Evolutionary conservation across 2,113 vertebrate genomes (phyloP).

Genomic region (Oryzias curvinotus): DNA sequence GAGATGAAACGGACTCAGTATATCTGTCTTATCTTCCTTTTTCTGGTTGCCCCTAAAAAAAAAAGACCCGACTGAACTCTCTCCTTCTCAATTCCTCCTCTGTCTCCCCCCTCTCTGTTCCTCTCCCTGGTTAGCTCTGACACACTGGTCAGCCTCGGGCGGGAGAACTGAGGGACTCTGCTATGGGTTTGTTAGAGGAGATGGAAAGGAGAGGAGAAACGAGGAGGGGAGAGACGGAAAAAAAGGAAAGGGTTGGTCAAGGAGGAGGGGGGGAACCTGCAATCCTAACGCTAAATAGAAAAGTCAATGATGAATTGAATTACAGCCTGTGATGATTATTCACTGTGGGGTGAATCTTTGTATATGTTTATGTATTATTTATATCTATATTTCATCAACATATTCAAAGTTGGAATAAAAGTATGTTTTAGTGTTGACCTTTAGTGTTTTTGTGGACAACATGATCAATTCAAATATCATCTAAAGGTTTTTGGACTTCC

Average conservation of each 20-base stretch:
- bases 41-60: slow-evolving; percentile 73
- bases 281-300: slow-evolving; percentile 52
- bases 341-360: too few species aligned
- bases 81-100: slow-evolving; percentile 59
- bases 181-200: slow-evolving; percentile 76
- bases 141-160: slow-evolving; percentile 82
- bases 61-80: slow-evolving; percentile 68
- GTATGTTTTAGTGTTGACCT: too few species aligned
- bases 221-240: slow-evolving; percentile 45
- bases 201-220: slow-evolving; percentile 53
- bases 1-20: slow-evolving; percentile 77
- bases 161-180: slow-evolving; percentile 81
- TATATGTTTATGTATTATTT: not conserved
- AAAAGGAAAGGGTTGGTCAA: slow-evolving; percentile 27
- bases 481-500: not conserved
- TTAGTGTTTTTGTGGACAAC: not conserved
- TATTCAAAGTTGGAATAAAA: not conserved
- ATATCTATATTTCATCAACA: not conserved
- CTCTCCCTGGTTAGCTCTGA: slow-evolving; percentile 81
- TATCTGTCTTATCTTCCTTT: slow-evolving; percentile 80
- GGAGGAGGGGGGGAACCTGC: slow-evolving; percentile 51
- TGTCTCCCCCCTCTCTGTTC: slow-evolving; percentile 71
- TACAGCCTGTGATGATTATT: not conserved
- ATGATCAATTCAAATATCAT: not conserved
- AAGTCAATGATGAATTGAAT: slow-evolving; percentile 34